A percentile compares a stretch with the other conserved stretches of the same genome.
Conservation (phyloP, 2,888 invertebrate species). For the Hemistola chrysoprasaria region DNA sequence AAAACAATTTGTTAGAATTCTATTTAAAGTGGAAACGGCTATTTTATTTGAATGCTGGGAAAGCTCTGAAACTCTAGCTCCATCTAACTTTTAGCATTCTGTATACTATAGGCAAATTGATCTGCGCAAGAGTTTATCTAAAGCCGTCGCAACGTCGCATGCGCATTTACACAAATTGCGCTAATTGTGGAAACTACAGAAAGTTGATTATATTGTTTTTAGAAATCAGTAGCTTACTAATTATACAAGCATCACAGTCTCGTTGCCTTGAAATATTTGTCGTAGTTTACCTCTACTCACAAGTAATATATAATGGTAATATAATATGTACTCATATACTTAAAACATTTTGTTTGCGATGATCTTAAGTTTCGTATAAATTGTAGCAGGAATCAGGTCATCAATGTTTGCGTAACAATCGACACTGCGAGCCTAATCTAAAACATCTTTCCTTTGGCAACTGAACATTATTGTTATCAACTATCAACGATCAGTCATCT, state of each 20-base stretch:
- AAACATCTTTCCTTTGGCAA: slow-evolving; percentile 19
- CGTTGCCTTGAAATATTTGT: neutral
- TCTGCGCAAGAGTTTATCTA: slow-evolving; percentile 52
- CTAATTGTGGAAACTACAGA: slow-evolving; percentile 58
- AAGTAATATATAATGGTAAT: too few species aligned
- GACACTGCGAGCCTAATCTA: slow-evolving; percentile 28
- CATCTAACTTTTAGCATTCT: slow-evolving; percentile 24
- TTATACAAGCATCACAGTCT: neutral
- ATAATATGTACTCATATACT: too few species aligned
- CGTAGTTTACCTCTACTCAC: neutral
- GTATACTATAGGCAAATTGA: slow-evolving; percentile 39
- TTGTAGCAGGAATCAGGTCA: too few species aligned
- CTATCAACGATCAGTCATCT: slow-evolving; percentile 27
- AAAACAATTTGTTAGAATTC: too few species aligned
- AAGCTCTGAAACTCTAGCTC: too few species aligned
- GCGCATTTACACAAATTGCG: slow-evolving; percentile 55
- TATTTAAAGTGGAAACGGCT: neutral
- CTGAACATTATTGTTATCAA: slow-evolving; percentile 14
- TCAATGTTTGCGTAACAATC: slow-evolving; percentile 23
- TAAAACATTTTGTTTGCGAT: too few species aligned
- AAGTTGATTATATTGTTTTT: slow-evolving; percentile 23
- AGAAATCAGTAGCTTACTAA: slow-evolving; percentile 14
- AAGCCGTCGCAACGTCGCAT: slow-evolving; percentile 28
- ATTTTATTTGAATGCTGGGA: too few species aligned
- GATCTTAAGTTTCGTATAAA: too few species aligned